Evolutionary conservation across 2,113 vertebrate genomes (phyloP).

Genomic region (Heloderma charlesbogerti): DNA sequence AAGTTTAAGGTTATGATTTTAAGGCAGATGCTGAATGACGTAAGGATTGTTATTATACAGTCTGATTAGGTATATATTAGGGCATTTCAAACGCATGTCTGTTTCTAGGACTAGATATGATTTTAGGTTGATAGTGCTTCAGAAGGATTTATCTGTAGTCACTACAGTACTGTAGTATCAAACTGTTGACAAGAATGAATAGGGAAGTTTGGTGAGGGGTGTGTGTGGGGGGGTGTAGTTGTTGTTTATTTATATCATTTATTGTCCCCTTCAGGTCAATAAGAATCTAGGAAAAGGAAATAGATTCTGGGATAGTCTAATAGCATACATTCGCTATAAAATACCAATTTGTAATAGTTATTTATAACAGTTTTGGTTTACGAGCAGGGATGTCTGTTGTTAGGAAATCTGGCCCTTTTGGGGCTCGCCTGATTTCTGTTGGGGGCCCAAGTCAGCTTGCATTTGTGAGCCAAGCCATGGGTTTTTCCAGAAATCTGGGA

Average conservation of each 20-base stretch:
- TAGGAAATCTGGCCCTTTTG: no score
- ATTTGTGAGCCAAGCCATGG: no score
- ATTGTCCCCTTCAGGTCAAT: neutral
- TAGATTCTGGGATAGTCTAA: neutral
- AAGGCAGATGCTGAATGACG: neutral
- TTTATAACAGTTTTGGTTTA: no score
- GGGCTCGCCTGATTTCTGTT: no score
- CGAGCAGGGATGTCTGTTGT: no score
- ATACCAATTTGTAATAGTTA: neutral
- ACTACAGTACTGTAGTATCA: neutral
- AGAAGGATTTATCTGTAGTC: neutral
- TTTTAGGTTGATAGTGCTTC: neutral
- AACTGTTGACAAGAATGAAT: neutral
- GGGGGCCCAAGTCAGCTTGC: no score
- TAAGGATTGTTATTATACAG: neutral
- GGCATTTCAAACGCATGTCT: neutral
- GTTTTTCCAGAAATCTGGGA: no score
- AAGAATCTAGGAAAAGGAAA: neutral
- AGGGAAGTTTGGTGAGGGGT: neutral
- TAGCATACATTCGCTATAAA: neutral
- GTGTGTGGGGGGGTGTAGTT: no score
- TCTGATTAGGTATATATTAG: neutral
- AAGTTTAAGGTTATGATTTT: neutral
- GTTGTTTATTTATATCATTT: neutral
- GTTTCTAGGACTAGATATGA: neutral